These are phyloP conservation scores for Semnornis frantzii DNA, from an alignment of 2,113 vertebrate species.

Conservation along the genomic window DNA sequence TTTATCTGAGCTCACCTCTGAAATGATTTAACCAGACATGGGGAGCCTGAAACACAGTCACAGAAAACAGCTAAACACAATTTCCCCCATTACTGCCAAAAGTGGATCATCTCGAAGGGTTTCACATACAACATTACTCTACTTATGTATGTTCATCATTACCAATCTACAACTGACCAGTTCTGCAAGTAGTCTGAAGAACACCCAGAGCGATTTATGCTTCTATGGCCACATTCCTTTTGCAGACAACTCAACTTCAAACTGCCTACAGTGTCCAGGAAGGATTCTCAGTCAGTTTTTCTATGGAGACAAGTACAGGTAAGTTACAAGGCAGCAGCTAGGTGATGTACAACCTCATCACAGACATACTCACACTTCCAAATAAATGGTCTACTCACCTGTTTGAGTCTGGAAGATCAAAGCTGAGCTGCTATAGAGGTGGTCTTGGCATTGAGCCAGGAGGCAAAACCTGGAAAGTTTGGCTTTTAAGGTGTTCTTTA, in stretches of 20 bases:
- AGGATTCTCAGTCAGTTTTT: neutral
- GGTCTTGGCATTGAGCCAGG: neutral
- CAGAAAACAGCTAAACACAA: neutral
- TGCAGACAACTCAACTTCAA: neutral
- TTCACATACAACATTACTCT: neutral
- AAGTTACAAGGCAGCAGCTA: neutral
- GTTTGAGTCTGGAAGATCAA: neutral
- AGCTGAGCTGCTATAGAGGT: neutral
- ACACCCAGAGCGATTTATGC: neutral
- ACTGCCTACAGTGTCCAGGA: fast-evolving
- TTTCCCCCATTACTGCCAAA: too few species aligned
- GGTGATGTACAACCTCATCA: neutral
- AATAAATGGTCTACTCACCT: neutral
- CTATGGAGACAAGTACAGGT: neutral
- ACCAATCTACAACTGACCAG: neutral
- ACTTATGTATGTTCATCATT: neutral
- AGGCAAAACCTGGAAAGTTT: neutral
- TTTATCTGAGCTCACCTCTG: neutral
- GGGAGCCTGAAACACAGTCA: neutral
- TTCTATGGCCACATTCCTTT: neutral
- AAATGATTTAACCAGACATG: neutral
- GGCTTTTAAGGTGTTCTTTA: neutral
- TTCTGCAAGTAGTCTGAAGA: neutral
- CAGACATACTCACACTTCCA: neutral
- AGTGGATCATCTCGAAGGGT: neutral